Base-by-base conservation (phyloP, 2,888 invertebrate species). In the Augiades crinisus region DNA sequence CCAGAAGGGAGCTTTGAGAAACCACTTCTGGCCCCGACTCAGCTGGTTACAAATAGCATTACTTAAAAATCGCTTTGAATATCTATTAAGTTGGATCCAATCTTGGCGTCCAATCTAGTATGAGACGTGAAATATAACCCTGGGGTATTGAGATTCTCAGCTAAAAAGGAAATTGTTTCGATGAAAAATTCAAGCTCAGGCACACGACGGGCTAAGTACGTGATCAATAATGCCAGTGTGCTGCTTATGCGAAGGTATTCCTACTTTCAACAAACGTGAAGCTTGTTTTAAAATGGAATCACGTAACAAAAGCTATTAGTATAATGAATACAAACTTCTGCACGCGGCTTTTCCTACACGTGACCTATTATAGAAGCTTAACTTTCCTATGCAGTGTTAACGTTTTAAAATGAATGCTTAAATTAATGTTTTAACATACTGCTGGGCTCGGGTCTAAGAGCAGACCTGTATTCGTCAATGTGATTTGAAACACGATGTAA, bases 141-240 rank as follows among this genome's bases (percentile, higher is more conserved):
- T 12, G 17, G 13, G 46, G 37, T 16, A 37, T 37, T 8, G 37
- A 24, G 24, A 10, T 19, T 8, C 27, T 27, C 10, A 45, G 45
- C 34, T n/a, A 5, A 14, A 16, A 17, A 31, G 47, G 10, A 47
- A 47, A 47, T 31, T 38, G 31, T 8, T 31, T 31, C 5, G 13
- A 24, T 46, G 27, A 27, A 41, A 41, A 12, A 41, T 41, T 41
- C 27, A 41, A 14, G 24, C 40, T 41, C 4, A 17, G 5, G 19
- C 2, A n/a, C 36, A 17, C 17, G 36, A 7, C 17, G n/a, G n/a
- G 36, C 36, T 36, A 17, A 36, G 17, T 13, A 10, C 17, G 3
- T 12, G 30, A 17, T 34, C 8, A 16, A 34, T 34, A 34, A 34
- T 34, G 14, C 34, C 16, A 16, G 7, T 16, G 16, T 8, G 2